phyloP scores from a whole-genome alignment of 1,140 invertebrate genomes.

The Pissodes strobi region DNA sequence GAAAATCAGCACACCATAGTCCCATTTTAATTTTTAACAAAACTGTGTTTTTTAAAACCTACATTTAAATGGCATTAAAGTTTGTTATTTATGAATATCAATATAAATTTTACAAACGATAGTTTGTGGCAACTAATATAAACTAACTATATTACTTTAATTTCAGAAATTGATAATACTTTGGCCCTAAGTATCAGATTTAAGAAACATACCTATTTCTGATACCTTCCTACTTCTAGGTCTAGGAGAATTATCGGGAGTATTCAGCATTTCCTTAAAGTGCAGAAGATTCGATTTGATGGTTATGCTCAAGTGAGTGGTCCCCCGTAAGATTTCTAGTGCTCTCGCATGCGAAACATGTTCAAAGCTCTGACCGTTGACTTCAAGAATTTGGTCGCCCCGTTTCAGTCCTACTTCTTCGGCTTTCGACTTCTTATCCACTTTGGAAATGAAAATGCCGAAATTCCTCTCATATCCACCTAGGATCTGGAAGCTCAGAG shows the following conservation, averaged over 20 bases:
- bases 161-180: too few species aligned
- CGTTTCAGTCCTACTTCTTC: constrained; percentile 95
- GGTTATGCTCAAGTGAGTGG: constrained; percentile 94
- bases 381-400: constrained; percentile 96
- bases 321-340: constrained; percentile 88
- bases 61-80: too few species aligned
- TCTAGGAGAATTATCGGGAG: constrained; percentile 80
- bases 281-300: constrained; percentile 95
- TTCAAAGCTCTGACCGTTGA: constrained; percentile 95
- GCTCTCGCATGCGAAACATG: constrained; percentile 88
- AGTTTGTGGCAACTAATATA: too few species aligned
- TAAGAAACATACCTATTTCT: constrained; percentile 55
- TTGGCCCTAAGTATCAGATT: too few species aligned
- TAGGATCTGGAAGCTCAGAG: constrained; percentile 89
- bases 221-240: constrained; percentile 63
- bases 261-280: constrained; percentile 83
- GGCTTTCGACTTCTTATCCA: constrained; percentile 87
- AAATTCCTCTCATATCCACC: constrained; percentile 88
- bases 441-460: constrained; percentile 93
- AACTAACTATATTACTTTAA: too few species aligned
- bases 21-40: too few species aligned
- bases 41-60: too few species aligned
- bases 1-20: too few species aligned
- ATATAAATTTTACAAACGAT: too few species aligned
- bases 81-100: too few species aligned